Base-by-base conservation (phyloP, 2,797 vertebrate species). In the Tenualosa ilisha region DNA sequence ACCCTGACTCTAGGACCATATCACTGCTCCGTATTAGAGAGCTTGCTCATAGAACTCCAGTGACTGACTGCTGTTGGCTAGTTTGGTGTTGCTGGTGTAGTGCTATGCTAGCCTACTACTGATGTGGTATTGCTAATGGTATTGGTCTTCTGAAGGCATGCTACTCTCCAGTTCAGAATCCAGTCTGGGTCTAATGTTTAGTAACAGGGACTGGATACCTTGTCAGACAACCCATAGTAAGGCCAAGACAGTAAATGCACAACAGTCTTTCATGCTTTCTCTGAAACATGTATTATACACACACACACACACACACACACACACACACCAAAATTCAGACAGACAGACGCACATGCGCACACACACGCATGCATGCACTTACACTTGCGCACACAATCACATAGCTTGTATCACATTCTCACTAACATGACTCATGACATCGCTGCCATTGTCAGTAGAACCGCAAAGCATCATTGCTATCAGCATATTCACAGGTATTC, bases 401-500 rank as follows among this genome's bases (percentile, higher is more conserved):
- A 82, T 56, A 84, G 75, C 88, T 84, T 82, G 82, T 85, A 20
- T 79, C 72, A 79, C 72, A 79, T 88, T 50, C 49, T 50, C 84
- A 84, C 24, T 68, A 81, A 85, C 26, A 83, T 83, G 83, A 82
- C 37, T 46, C 65, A 20, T 86, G 50, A 51, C 50, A 46, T 51
- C 61, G 86, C 86, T 88, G 82, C 54, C 82, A 83, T 56, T 12
- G 40, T 85, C 81, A 84, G 31, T 51, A 81, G 40, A 84, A 37
- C 56, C 85, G 79, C 88, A 86, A 87, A 84, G 24, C 83, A 84
- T 85, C 31, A 84, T 63, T 49, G 84, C 81, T 84, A 13, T 59
- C 50, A 54, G 72, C 1, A 86, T 13, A 37, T 46, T 79, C 72
- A 79, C 72, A 79, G 40, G 37, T 79, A 22, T 79, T 79, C 72